Conservation (phyloP, 1,140 invertebrate species). For the Euwallacea fornicatus region DNA sequence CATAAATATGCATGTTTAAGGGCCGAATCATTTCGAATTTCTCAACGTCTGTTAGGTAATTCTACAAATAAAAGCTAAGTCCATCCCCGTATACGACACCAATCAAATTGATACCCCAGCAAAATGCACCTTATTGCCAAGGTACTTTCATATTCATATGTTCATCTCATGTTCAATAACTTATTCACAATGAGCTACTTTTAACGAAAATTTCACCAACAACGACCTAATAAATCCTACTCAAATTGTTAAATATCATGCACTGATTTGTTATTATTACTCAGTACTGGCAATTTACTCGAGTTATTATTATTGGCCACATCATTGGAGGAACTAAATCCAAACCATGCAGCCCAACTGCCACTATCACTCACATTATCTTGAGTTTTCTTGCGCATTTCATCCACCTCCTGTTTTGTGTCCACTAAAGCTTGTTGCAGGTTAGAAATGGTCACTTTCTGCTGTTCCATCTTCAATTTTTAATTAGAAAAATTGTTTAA, state of each 20-base stretch:
- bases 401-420: slow-evolving; percentile 49
- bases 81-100: too few species aligned
- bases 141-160: too few species aligned
- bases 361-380: slow-evolving; percentile 48
- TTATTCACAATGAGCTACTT: too few species aligned
- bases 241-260: slow-evolving; percentile 45
- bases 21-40: too few species aligned
- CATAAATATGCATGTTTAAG: too few species aligned
- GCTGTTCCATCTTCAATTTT: slow-evolving; percentile 45
- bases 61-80: too few species aligned
- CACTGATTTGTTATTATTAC: slow-evolving; percentile 40
- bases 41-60: too few species aligned
- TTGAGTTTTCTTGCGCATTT: slow-evolving; percentile 42
- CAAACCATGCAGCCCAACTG: slow-evolving; percentile 49
- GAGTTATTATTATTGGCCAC: slow-evolving; percentile 40
- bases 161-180: too few species aligned
- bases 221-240: too few species aligned
- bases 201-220: too few species aligned
- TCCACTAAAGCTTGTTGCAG: slow-evolving; percentile 46
- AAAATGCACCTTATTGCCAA: too few species aligned
- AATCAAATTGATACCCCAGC: too few species aligned
- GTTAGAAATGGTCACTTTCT: slow-evolving; percentile 47
- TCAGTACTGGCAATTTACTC: background rate
- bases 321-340: slow-evolving; percentile 32
- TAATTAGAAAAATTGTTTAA: slow-evolving; percentile 9